A percentile compares a stretch with the other conserved stretches of the same genome.
phyloP scores from a whole-genome alignment of 2,888 invertebrate species.

The Euproctis similis region DNA sequence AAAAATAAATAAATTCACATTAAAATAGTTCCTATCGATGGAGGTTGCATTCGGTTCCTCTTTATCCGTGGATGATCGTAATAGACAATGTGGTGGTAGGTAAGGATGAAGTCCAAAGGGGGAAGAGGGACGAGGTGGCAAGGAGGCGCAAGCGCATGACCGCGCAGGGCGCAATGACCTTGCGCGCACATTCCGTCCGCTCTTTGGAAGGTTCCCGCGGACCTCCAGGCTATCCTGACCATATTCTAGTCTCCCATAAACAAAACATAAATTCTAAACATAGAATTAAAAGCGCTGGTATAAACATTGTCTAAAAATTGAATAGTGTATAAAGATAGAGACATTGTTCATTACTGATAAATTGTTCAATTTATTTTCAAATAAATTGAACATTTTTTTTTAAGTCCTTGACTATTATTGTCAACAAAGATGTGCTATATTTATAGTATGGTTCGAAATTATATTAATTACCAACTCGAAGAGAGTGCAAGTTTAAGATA shows the following conservation, averaged over 20 bases:
- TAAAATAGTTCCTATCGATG: constrained; percentile 63
- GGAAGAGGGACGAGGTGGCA: constrained; percentile 28
- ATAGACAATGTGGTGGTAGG: constrained; percentile 59
- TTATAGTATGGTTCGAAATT: too few species aligned
- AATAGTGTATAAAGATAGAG: constrained; percentile 26
- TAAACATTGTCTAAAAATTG: constrained; percentile 31
- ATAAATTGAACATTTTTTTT: too few species aligned
- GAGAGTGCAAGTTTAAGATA: too few species aligned
- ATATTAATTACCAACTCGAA: too few species aligned
- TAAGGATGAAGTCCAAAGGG: constrained; percentile 34
- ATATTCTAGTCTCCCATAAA: constrained; percentile 48
- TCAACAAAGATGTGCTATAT: too few species aligned
- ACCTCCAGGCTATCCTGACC: constrained; percentile 44
- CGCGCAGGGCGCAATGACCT: constrained; percentile 76
- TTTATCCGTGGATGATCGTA: constrained; percentile 69
- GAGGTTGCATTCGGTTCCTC: constrained; percentile 61
- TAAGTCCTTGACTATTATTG: too few species aligned
- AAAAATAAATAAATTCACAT: constrained; percentile 62
- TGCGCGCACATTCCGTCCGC: constrained; percentile 69
- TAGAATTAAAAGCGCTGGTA: constrained; percentile 21
- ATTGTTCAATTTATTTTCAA: constrained; percentile 9
- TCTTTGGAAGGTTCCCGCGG: constrained; percentile 56
- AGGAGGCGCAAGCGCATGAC: constrained; percentile 64
- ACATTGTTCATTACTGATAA: constrained; percentile 9
- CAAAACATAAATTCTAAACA: constrained; percentile 33